These are phyloP conservation scores for Actinemys pallida DNA, from an alignment of 2,113 vertebrate genomes.

Conservation along the genomic window DNA sequence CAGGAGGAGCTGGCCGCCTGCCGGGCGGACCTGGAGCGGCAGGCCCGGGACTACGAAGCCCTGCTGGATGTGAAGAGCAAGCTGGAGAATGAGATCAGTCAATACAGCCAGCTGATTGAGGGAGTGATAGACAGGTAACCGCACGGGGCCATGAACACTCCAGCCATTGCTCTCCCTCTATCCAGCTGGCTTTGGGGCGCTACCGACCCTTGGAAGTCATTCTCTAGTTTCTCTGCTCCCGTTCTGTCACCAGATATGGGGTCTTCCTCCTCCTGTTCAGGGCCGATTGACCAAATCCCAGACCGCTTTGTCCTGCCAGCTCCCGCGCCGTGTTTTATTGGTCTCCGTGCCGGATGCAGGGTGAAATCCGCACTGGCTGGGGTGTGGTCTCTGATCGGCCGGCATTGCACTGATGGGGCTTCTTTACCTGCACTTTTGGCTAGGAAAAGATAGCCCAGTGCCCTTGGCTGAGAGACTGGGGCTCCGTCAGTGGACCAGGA, in stretches of 20 bases:
- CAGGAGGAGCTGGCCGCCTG: slow-evolving; percentile 74
- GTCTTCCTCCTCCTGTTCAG: neutral
- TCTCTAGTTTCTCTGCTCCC: neutral
- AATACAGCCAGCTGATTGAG: slow-evolving; percentile 76
- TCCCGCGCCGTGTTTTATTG: neutral
- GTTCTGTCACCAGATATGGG: neutral
- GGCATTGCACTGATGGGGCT: neutral
- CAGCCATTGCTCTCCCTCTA: neutral
- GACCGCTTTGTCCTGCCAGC: no score
- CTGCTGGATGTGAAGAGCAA: slow-evolving; percentile 83
- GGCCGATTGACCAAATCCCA: neutral
- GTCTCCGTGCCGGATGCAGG: neutral
- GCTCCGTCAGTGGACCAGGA: neutral
- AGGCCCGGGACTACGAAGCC: slow-evolving; percentile 72
- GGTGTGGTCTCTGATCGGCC: neutral
- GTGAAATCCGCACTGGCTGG: neutral
- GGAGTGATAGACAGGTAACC: slow-evolving; percentile 11
- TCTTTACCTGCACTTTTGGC: neutral
- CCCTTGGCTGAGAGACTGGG: neutral
- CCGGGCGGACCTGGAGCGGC: slow-evolving; percentile 71
- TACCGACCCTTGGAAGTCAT: neutral
- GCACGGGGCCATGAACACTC: no score
- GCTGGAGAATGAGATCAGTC: slow-evolving; percentile 80
- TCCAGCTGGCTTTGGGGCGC: no score
- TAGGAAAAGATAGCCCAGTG: neutral